A percentile compares a stretch with the other conserved stretches of the same genome.
Evolutionary conservation across 2,113 vertebrate genomes (phyloP).

Genomic region (Pluvialis apricaria): DNA sequence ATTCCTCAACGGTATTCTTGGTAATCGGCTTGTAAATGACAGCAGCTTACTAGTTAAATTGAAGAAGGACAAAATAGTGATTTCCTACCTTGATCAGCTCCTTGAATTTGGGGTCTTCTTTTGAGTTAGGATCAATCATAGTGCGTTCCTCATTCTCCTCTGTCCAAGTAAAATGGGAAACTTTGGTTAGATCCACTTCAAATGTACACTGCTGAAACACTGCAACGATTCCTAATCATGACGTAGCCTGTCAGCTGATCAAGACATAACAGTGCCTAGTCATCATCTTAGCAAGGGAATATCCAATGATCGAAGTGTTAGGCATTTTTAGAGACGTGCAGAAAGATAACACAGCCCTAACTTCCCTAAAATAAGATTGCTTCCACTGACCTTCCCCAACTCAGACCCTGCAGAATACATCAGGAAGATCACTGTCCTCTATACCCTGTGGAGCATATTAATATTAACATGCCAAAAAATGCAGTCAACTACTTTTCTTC

Average conservation of each 20-base stretch:
- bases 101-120: slow-evolving; percentile 91
- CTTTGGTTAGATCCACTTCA: not conserved
- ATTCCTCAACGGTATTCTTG: not conserved
- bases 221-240: not conserved
- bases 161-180: slow-evolving; percentile 57
- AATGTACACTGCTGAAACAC: not conserved
- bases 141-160: slow-evolving; percentile 95
- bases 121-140: slow-evolving; percentile 91
- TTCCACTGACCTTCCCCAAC: not conserved
- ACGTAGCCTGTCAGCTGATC: not conserved
- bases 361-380: not conserved
- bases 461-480: not conserved
- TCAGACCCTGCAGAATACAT: not conserved
- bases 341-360: not conserved
- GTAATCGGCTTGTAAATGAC: not conserved
- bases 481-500: not conserved
- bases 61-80: not conserved
- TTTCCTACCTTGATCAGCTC: slow-evolving; percentile 89
- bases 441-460: not conserved
- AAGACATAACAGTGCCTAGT: not conserved
- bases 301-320: not conserved
- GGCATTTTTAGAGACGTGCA: not conserved
- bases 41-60: not conserved
- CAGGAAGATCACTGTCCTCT: not conserved
- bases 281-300: not conserved